Conservation (phyloP, 2,888 invertebrate species). For the Amblyjoppa proteus region DNA sequence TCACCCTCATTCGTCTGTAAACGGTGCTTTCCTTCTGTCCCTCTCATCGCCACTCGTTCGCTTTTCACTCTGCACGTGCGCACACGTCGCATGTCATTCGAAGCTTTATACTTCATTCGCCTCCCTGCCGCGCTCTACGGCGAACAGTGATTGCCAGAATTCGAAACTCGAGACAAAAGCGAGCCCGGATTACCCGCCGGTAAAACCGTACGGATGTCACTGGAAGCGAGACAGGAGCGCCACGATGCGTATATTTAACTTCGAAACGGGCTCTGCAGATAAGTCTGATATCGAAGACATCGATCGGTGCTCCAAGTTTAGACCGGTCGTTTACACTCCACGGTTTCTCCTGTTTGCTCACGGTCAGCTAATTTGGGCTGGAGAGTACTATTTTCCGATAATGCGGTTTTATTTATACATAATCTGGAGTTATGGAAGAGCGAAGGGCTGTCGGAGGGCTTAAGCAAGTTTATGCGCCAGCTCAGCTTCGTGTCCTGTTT, state of each 20-base stretch:
- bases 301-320: neutral
- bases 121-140: conserved; percentile 61
- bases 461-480: neutral
- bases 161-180: conserved; percentile 55
- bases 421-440: neutral
- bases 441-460: neutral
- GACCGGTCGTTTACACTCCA: neutral
- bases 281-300: neutral
- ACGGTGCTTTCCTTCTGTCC: conserved; percentile 66
- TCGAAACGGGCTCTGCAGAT: neutral
- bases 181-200: conserved; percentile 41
- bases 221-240: neutral
- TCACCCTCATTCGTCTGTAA: conserved; percentile 70
- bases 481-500: neutral
- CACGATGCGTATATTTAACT: conserved; percentile 10
- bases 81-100: conserved; percentile 33
- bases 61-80: conserved; percentile 37
- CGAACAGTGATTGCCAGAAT: conserved; percentile 63
- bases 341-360: neutral
- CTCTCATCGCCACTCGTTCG: conserved; percentile 37
- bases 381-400: neutral
- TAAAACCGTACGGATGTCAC: neutral
- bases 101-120: conserved; percentile 39
- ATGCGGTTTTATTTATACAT: neutral
- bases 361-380: neutral